Conservation (phyloP, 2,888 invertebrate genomes). For the Polymixis lichenea region DNA sequence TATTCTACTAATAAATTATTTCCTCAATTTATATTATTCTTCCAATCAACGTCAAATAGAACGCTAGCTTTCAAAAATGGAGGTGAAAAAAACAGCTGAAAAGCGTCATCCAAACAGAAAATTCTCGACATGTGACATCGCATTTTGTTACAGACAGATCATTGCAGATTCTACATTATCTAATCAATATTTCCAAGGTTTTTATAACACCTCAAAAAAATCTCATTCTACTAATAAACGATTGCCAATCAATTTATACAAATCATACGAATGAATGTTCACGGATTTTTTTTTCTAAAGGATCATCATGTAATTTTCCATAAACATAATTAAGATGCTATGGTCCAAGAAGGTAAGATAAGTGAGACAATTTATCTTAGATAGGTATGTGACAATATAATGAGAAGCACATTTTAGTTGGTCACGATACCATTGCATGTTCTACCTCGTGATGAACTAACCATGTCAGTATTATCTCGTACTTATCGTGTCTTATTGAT, state of each 20-base stretch:
- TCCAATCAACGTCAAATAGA: constrained; percentile 18
- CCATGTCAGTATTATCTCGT: constrained; percentile 25
- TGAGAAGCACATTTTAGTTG: constrained; percentile 34
- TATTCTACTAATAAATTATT: background rate
- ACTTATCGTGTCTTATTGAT: constrained; percentile 27
- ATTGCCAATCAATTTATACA: background rate
- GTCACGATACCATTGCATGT: constrained; percentile 50
- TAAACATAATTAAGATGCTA: constrained; percentile 10
- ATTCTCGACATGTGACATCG: constrained; percentile 19
- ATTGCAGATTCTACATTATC: constrained; percentile 13
- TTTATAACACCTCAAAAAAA: constrained; percentile 16
- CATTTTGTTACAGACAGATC: constrained; percentile 1
- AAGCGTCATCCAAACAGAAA: background rate
- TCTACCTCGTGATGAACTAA: constrained; percentile 39
- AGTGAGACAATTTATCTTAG: constrained; percentile 40
- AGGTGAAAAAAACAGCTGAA: background rate
- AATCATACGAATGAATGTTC: background rate
- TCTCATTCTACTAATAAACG: background rate
- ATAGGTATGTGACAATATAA: constrained; percentile 43
- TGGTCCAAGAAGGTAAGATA: constrained; percentile 37
- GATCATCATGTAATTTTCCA: constrained; percentile 24
- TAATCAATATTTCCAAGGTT: constrained; percentile 21
- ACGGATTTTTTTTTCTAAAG: background rate
- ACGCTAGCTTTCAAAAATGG: background rate
- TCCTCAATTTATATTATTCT: background rate